Percentiles rank a stretch among this genome's conserved stretches.
Evolutionary conservation across 2,797 vertebrate species (phyloP).

Genomic region (Pipistrellus kuhlii): DNA sequence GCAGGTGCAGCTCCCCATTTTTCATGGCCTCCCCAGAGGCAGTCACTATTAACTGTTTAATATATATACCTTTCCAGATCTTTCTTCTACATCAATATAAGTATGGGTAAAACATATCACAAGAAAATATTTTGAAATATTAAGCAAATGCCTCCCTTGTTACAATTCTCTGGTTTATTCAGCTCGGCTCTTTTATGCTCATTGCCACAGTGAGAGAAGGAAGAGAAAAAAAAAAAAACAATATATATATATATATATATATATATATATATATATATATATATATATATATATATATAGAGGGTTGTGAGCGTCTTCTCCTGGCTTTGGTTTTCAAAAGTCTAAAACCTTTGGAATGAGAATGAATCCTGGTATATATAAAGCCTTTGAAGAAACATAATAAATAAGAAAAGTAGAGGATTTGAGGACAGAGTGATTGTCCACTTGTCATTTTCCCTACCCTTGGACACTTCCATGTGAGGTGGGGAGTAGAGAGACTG

Average conservation of each 20-base stretch:
- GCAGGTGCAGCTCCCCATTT: neutral
- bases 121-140: neutral
- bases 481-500: neutral
- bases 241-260: too few species aligned
- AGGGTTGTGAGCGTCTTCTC: neutral
- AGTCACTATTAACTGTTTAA: neutral
- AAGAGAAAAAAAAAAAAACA: neutral
- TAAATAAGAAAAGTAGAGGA: neutral
- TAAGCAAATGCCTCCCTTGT: neutral
- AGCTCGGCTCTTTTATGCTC: neutral
- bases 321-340: neutral
- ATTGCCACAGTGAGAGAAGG: neutral
- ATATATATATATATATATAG: too few species aligned
- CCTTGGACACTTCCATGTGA: neutral
- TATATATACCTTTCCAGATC: neutral
- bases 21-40: neutral
- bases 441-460: neutral
- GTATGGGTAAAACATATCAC: neutral
- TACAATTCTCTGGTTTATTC: neutral
- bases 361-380: neutral
- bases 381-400: neutral
- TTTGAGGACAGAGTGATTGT: neutral
- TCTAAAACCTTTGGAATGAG: neutral
- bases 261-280: too few species aligned
- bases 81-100: constrained; percentile 14